phyloP scores from a whole-genome alignment of 1,140 invertebrate species.

The Centruroides vittatus region DNA sequence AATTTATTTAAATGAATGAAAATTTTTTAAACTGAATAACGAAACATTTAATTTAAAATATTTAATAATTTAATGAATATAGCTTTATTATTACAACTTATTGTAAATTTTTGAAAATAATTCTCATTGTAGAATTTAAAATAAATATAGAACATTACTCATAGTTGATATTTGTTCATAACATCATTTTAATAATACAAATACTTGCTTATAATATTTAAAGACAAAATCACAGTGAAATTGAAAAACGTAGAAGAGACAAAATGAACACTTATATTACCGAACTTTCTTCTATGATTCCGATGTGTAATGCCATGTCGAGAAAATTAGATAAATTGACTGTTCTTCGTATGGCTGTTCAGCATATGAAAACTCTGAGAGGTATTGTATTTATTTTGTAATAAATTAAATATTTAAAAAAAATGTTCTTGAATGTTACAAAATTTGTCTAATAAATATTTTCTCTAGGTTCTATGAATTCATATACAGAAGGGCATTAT shows the following conservation, averaged over 20 bases:
- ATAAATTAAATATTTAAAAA: background rate
- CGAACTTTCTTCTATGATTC: constrained; percentile 76
- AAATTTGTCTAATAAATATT: constrained; percentile 22
- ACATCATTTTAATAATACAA: no score
- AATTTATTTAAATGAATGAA: no score
- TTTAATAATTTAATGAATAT: no score
- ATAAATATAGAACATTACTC: no score
- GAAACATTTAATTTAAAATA: no score
- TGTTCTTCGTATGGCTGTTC: constrained; percentile 82
- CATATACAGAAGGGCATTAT: constrained; percentile 64
- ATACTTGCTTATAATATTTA: no score
- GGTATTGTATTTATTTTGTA: background rate
- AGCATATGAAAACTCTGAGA: constrained; percentile 61
- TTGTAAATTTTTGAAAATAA: no score
- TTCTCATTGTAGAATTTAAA: no score
- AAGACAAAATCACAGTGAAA: constrained; percentile 82
- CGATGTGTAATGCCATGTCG: constrained; percentile 85
- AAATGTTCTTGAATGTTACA: no score
- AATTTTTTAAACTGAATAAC: no score
- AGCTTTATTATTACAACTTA: no score
- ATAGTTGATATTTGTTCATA: no score
- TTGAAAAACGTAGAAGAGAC: constrained; percentile 81
- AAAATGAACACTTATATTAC: constrained; percentile 95
- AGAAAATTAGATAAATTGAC: constrained; percentile 87
- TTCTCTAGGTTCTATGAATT: constrained; percentile 49